Evolutionary conservation across 2,888 invertebrate genomes (phyloP).

Genomic region (Thera britannica): DNA sequence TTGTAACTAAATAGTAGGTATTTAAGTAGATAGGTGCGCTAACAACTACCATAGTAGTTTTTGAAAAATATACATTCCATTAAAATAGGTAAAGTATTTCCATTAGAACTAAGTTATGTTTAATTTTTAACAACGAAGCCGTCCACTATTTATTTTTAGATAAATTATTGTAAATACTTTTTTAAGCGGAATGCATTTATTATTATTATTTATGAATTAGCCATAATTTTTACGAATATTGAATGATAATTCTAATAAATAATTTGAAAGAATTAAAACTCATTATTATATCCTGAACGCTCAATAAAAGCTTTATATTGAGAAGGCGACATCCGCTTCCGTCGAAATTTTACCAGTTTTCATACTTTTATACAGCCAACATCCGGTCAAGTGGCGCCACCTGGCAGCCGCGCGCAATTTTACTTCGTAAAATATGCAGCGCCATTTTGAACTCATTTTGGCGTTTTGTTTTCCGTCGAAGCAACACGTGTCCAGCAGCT

Average conservation of each 20-base stretch:
- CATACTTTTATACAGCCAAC: no score
- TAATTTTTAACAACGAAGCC: slow-evolving; percentile 43
- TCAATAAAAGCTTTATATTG: no score
- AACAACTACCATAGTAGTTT: neutral
- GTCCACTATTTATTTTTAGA: slow-evolving; percentile 57
- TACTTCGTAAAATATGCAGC: no score
- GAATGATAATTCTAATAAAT: slow-evolving; percentile 21
- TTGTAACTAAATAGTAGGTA: no score
- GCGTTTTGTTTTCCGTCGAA: no score
- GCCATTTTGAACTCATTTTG: no score
- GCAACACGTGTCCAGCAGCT: no score
- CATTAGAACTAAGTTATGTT: slow-evolving; percentile 6
- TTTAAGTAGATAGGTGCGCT: no score
- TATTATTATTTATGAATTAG: slow-evolving; percentile 66
- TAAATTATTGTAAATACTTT: slow-evolving; percentile 58
- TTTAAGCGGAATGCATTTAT: slow-evolving; percentile 65
- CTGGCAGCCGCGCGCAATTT: no score
- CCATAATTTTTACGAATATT: slow-evolving; percentile 54
- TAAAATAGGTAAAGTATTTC: slow-evolving; percentile 15
- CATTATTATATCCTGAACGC: neutral
- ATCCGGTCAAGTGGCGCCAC: no score
- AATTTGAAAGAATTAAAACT: slow-evolving; percentile 2
- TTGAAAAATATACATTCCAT: slow-evolving; percentile 2
- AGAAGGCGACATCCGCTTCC: no score
- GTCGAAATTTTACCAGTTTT: no score